Evolutionary conservation across 2,888 invertebrate species (phyloP).

Genomic region (Odontocerum albicorne): DNA sequence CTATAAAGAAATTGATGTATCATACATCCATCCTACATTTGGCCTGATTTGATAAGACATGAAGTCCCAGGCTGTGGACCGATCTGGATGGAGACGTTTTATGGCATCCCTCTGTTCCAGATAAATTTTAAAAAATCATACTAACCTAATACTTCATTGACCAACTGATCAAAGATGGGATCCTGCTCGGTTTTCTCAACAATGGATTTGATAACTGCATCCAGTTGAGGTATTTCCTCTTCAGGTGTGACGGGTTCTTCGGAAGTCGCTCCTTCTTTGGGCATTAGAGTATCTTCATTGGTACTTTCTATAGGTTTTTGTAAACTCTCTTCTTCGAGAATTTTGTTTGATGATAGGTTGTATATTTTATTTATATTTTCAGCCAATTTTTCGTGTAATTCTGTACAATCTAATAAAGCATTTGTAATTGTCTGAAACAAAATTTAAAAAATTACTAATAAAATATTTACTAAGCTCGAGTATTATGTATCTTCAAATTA

Average conservation of each 20-base stretch:
- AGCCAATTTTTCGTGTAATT: conserved; percentile 57
- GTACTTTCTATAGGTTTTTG: background rate
- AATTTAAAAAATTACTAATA: conserved; percentile 1
- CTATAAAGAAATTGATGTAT: too few species aligned
- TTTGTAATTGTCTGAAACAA: conserved; percentile 46
- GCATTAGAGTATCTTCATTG: background rate
- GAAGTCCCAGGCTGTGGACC: too few species aligned
- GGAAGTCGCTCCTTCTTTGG: background rate
- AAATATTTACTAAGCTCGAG: background rate
- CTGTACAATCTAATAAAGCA: conserved; percentile 51
- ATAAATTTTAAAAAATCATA: background rate
- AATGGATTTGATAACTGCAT: conserved; percentile 52
- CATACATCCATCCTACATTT: background rate
- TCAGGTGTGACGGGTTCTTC: conserved; percentile 18
- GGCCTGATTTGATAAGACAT: background rate
- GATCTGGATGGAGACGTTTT: too few species aligned
- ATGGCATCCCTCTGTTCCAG: too few species aligned
- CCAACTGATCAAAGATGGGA: conserved; percentile 53
- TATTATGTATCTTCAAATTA: too few species aligned
- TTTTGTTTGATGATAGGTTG: conserved; percentile 13
- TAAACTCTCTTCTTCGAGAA: background rate
- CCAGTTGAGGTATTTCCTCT: conserved; percentile 44
- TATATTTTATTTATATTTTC: conserved; percentile 54
- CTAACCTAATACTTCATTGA: conserved; percentile 50
- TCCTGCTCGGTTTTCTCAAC: conserved; percentile 54